Conservation (phyloP, 2,888 invertebrate species). For the Strigamia crassipes region DNA sequence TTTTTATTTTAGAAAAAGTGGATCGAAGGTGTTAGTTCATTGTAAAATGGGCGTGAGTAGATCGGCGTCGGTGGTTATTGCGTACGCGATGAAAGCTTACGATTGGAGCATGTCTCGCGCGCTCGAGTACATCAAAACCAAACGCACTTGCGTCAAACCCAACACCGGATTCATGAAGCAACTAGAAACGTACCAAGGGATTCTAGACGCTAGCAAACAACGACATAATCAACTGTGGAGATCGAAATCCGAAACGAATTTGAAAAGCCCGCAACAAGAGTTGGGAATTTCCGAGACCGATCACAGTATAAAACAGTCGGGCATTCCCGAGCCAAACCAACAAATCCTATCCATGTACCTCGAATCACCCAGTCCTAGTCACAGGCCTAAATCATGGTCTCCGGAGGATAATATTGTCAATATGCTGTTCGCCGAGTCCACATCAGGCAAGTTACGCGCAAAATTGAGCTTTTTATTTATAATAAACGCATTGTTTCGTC, state of each 20-base stretch:
- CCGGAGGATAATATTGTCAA: constrained; percentile 70
- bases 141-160: constrained; percentile 92
- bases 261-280: constrained; percentile 52
- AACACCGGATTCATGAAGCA: constrained; percentile 93
- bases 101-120: constrained; percentile 91
- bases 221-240: constrained; percentile 83
- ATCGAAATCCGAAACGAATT: constrained; percentile 80
- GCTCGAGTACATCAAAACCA: constrained; percentile 84
- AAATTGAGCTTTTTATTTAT: too few species aligned
- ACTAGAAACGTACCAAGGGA: constrained; percentile 93
- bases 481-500: too few species aligned
- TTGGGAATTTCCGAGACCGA: background rate
- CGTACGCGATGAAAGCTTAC: constrained; percentile 97
- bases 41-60: constrained; percentile 99
- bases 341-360: constrained; percentile 50
- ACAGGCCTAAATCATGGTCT: constrained; percentile 74
- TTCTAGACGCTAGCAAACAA: constrained; percentile 92
- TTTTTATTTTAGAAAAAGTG: constrained; percentile 68
- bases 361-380: constrained; percentile 54
- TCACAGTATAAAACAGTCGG: constrained; percentile 16
- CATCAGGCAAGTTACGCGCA: background rate
- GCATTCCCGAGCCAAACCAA: constrained; percentile 53
- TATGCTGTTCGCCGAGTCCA: constrained; percentile 60
- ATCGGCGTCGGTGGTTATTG: constrained; percentile 96
- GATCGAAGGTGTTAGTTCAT: constrained; percentile 94